These are phyloP conservation scores for Cyrtorhinus lividipennis DNA, from an alignment of 1,140 invertebrate species.

Conservation along the genomic window DNA sequence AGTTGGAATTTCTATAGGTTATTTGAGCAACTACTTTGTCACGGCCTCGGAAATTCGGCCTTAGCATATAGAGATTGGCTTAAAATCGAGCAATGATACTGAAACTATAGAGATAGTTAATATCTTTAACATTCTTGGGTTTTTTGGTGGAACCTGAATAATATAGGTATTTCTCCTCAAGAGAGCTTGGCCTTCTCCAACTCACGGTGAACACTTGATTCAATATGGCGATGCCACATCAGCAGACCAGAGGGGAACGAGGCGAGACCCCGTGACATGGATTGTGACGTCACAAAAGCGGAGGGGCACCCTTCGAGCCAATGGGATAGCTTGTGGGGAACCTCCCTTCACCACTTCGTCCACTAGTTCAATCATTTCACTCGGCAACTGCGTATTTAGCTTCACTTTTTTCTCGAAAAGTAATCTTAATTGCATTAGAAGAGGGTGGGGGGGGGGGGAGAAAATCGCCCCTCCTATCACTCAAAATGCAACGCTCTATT, in stretches of 20 bases:
- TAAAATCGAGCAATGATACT: not conserved
- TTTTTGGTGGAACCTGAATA: not conserved
- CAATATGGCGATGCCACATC: constrained; percentile 19
- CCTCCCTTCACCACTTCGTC: not conserved
- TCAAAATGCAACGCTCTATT: too few species aligned
- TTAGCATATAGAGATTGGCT: constrained; percentile 14
- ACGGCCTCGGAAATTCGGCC: not conserved
- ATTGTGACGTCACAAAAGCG: not conserved
- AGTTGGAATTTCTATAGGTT: not conserved
- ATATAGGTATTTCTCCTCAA: constrained; percentile 11
- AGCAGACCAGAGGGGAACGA: not conserved
- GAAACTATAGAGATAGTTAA: not conserved
- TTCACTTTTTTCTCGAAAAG: too few species aligned
- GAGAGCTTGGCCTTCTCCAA: not conserved
- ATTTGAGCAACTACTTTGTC: not conserved
- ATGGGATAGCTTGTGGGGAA: not conserved
- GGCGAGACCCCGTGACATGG: not conserved
- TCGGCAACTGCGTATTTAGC: not conserved
- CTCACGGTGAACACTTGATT: constrained; percentile 19
- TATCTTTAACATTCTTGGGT: not conserved
- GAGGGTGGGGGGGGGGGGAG: too few species aligned
- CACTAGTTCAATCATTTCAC: not conserved
- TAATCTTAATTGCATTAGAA: too few species aligned
- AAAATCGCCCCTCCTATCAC: too few species aligned
- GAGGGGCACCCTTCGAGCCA: not conserved